Percentiles rank a stretch among this genome's conserved stretches.
These are phyloP conservation scores for Leucosticte australis DNA, from an alignment of 2,113 vertebrate species.

Conservation along the genomic window DNA sequence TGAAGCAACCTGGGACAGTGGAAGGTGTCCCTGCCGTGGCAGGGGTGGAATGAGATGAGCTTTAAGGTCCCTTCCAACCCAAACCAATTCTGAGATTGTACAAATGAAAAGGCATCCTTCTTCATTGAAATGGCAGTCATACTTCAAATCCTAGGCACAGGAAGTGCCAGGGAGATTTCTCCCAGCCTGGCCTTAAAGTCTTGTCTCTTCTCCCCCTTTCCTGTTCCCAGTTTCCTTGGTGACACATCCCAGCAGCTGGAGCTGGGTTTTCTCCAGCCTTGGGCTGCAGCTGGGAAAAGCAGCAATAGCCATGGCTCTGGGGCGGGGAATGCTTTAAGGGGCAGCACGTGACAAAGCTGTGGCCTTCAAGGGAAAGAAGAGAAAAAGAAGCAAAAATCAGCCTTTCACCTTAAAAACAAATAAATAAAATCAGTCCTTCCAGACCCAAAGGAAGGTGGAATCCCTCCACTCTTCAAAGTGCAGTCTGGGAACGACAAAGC, in stretches of 20 bases:
- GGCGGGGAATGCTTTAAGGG: not conserved
- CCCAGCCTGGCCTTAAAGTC: not conserved
- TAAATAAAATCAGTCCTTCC: not conserved
- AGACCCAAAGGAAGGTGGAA: not conserved
- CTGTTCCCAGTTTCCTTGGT: not conserved
- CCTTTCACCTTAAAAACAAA: not conserved
- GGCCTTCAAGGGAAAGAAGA: not conserved
- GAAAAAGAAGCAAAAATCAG: not conserved
- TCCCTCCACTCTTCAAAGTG: not conserved
- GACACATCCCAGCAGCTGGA: not conserved
- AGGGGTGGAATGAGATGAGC: not conserved
- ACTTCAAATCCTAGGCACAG: not conserved
- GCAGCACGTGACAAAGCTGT: not conserved
- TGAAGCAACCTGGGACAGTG: fast-evolving
- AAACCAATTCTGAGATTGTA: not conserved
- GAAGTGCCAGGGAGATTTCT: not conserved
- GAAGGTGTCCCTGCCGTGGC: not conserved
- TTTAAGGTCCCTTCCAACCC: not conserved
- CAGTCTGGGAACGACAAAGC: not conserved
- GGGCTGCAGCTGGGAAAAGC: not conserved
- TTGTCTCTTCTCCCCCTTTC: not conserved
- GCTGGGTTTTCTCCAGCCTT: not conserved
- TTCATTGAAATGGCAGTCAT: not conserved
- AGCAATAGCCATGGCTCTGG: not conserved
- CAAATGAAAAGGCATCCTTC: not conserved